Conservation (phyloP, 2,113 vertebrate species). For the Perca schrenkii region DNA sequence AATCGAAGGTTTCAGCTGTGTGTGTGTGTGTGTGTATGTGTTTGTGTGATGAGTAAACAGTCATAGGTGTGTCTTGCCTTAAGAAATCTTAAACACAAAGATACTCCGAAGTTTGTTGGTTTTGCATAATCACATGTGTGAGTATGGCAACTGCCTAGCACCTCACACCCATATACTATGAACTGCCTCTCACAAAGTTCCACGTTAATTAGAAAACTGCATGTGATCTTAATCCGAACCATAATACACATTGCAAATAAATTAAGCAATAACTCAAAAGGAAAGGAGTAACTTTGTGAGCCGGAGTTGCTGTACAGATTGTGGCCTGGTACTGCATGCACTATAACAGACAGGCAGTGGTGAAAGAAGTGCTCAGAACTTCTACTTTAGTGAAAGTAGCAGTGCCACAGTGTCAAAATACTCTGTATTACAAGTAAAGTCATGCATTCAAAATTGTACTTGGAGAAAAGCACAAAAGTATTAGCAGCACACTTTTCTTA, state of each 20-base stretch:
- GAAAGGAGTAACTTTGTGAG: neutral
- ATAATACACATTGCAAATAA: neutral
- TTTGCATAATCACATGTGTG: neutral
- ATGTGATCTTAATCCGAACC: neutral
- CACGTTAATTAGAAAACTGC: neutral
- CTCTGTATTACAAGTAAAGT: too few species aligned
- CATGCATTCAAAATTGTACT: too few species aligned
- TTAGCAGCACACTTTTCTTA: too few species aligned
- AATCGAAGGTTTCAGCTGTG: neutral
- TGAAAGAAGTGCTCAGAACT: too few species aligned
- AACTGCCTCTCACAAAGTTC: neutral
- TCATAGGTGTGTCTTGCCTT: neutral
- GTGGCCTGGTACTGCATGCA: conserved; percentile 2
- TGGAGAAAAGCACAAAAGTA: too few species aligned
- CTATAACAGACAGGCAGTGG: neutral
- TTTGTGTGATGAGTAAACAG: neutral
- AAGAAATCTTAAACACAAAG: neutral
- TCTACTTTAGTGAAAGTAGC: too few species aligned
- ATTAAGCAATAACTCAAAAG: neutral
- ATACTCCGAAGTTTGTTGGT: conserved; percentile 4
- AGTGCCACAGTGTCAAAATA: too few species aligned
- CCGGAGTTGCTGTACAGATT: too few species aligned
- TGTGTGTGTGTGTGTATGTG: neutral
- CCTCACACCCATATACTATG: neutral
- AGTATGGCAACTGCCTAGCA: neutral